Base-by-base conservation (phyloP, 2,113 vertebrate species). In the Psittacula cyanocephala region DNA sequence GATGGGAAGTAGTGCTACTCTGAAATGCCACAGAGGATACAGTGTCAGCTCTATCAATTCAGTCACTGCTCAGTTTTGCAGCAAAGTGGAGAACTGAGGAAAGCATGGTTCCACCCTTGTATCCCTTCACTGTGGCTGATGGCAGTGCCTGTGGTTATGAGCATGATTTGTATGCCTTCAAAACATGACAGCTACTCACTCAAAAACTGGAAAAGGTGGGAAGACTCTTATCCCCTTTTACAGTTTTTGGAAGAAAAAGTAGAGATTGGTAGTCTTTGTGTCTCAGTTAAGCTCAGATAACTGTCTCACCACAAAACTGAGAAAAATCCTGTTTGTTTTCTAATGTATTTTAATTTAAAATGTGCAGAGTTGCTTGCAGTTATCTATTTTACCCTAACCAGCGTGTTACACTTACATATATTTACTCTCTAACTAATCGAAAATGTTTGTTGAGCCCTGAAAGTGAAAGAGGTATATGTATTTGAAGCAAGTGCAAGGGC, bases 61-160 rank as follows among this genome's bases (percentile, higher is more conserved):
- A 57, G 8, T 15, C 44, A 29, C 69, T 50, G 8, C 63, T 57
- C 29, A 9, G 4, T 49, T 89, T 74, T 75, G 44, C n/a, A 74
- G 60, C 31, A 6, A 81, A 29, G 25, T 11, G 25, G 7, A n/a
- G 19, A 59, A 35, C 2, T 33, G 59, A 86, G 50, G 68, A 57
- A 31, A 77, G 44, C 6, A 2, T 9, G 11, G 39, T 41, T 88
- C 14, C 24, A 3, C 0, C 0, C 44, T 24, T 0, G 1, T 10
- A 7, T 15, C 2, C 6, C 28, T 50, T 60, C 5, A 0, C 91
- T 41, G 76, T 37, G 67, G 52, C 43, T 81, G 85, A 11, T 2
- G 3, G 55, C 60, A 50, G 20, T 18, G 65, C 59, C 0, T 1
- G 70, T 59, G 53, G 53, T 57, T 39, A 33, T 0, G 1, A 0